Evolutionary conservation across 1,140 invertebrate genomes (phyloP), one percentile per base, ranked within the genome.

Genomic region (Hetaerina americana): DNA sequence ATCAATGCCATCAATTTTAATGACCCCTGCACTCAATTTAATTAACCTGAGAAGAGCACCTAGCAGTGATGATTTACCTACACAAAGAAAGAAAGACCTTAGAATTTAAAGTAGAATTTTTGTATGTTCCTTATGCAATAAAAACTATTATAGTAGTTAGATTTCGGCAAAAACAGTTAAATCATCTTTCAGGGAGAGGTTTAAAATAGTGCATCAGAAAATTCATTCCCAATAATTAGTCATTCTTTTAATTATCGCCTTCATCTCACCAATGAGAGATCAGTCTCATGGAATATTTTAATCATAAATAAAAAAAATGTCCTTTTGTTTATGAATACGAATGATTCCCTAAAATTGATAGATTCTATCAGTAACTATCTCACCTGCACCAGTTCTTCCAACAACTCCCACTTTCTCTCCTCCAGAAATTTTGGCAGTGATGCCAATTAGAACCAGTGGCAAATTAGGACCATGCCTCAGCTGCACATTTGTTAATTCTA

Each of bases 341-440:
- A n/a, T n/a, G n/a, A n/a, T n/a, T n/a, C n/a, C n/a, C n/a, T n/a
- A n/a, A n/a, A n/a, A n/a, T n/a, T n/a, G n/a, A n/a, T n/a, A n/a
- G n/a, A n/a, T n/a, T 18, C 31, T 40, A 40, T 40, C 18, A 40
- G 31, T 40, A 40, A 6, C 31, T 40, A 8, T 18, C 75, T 87
- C 87, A 0, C 91, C 91, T 71, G 90, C 89, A 0, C 91, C 91
- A 8, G 88, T 89, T 75, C 90, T 80, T 25, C 87, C 87, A 22
- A 88, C 85, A 72, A 89, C 86, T 40, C 87, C 87, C 71, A 92
- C 85, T 81, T 92, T 91, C 86, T 88, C 88, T 27, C 87, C 86
- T 25, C 86, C 80, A 73, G 87, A 81, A 72, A 91, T 85, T 1
- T 74, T 77, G 12, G 90, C 22, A 18, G 27, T 71, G 1, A 71